Conservation (phyloP, 2,888 invertebrate genomes). For the Trisateles emortualis region DNA sequence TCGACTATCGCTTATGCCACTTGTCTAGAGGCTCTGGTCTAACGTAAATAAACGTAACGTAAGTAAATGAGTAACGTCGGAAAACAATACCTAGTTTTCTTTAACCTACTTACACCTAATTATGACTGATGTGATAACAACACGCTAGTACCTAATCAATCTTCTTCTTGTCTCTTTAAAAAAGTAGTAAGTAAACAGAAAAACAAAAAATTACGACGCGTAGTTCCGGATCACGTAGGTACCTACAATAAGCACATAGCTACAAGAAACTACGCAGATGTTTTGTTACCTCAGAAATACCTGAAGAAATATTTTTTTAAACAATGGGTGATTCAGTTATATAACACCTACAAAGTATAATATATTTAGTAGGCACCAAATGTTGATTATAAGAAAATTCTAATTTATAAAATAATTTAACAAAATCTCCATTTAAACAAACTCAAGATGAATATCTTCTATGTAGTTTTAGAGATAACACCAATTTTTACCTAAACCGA, state of each 20-base stretch:
- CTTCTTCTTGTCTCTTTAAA: slow-evolving; percentile 6
- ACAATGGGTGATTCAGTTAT: slow-evolving; percentile 6
- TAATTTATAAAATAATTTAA: too few species aligned
- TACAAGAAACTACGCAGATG: slow-evolving; percentile 20
- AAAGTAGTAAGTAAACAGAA: background rate
- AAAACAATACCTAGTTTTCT: slow-evolving; percentile 1
- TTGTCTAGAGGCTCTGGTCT: too few species aligned
- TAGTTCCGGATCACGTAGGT: slow-evolving; percentile 15
- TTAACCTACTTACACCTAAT: slow-evolving; percentile 2
- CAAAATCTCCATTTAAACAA: too few species aligned
- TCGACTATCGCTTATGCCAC: too few species aligned
- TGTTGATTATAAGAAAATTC: too few species aligned
- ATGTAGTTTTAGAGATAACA: too few species aligned
- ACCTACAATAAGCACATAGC: background rate
- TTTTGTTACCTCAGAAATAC: slow-evolving; percentile 20
- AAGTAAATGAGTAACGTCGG: background rate
- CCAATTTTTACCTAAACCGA: too few species aligned
- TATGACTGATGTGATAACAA: background rate
- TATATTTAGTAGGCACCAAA: too few species aligned
- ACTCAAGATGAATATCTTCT: too few species aligned
- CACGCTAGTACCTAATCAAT: background rate
- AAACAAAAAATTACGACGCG: background rate
- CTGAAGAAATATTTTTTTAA: slow-evolving; percentile 4
- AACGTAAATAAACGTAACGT: too few species aligned
- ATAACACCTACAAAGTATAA: too few species aligned